Base-by-base conservation (phyloP, 2,888 invertebrate species). In the Anticlea derivata region DNA sequence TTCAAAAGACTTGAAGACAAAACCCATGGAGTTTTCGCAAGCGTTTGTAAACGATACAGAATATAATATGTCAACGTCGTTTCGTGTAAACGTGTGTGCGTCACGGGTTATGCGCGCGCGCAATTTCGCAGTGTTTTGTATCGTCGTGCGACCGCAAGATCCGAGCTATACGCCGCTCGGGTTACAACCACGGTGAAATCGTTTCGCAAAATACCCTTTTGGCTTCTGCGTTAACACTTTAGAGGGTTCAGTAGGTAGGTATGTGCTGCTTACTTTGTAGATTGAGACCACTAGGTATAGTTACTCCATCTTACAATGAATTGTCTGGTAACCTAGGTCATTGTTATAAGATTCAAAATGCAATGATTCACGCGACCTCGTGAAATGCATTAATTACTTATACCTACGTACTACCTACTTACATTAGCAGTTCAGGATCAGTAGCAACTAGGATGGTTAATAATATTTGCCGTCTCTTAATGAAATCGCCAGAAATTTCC, bases 81-180 rank as follows among this genome's bases (percentile, higher is more conserved):
- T 45, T 50, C 48, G 23, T 55, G 43, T 55, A 50, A 50, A 40
- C 43, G 44, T 55, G 55, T 66, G 63, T 70, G 67, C 68, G 70
- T 67, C 65, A 70, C 69, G 72, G 69, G 65, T 61, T 66, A 58
- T 73, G 77, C 69, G 71, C 73, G 63, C 68, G 73, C 69, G 73
- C 73, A 75, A 75, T 77, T 79, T 77, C 75, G 75, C 75, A 78
- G 78, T 75, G 69, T 72, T 75, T 73, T 71, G 72, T 76, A 68
- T 75, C 74, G 70, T 60, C 68, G 68, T 62, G 71, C 65, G 73
- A 83, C 83, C 83, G 75, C 83, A 83, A 76, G 61, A 73, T 76
- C 24, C 24, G 70, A 71, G 73, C 62, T 73, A 66, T 68, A 67
- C 66, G 60, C 58, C 55, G 65, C 67, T 80, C 75, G 45, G 48